Evolutionary conservation across 2,797 vertebrate genomes (phyloP).

Genomic region (Onychomys arenicola): DNA sequence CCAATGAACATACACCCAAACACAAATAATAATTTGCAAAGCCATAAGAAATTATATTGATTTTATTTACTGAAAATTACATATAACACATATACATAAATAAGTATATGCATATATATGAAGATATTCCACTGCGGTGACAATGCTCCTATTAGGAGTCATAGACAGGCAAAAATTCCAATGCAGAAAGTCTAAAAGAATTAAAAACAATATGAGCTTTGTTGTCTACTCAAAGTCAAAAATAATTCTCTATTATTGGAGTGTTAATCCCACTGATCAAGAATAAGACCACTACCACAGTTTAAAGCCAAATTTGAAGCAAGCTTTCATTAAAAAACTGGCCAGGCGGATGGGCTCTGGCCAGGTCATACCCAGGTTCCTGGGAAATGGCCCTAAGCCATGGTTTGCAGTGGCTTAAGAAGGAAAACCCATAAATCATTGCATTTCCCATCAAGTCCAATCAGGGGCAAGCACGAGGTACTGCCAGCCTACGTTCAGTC

Average conservation of each 20-base stretch:
- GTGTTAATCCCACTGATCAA: neutral
- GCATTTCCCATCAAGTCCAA: neutral
- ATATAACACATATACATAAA: neutral
- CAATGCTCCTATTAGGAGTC: neutral
- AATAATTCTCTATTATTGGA: too few species aligned
- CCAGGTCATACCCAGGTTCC: neutral
- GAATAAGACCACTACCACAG: neutral
- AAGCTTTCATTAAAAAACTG: neutral
- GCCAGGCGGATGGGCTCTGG: neutral
- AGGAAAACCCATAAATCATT: neutral
- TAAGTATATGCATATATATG: neutral
- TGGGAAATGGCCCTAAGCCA: neutral
- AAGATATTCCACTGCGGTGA: neutral
- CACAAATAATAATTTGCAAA: conserved; percentile 37
- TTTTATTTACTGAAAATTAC: neutral
- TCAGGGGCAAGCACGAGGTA: neutral
- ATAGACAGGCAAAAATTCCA: neutral
- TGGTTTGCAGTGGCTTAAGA: neutral
- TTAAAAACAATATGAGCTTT: too few species aligned
- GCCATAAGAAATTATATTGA: neutral
- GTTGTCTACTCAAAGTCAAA: neutral
- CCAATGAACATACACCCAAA: neutral
- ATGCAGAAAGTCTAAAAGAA: neutral
- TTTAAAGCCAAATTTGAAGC: neutral
- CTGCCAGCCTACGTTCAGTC: neutral